Conservation (phyloP, 2,888 invertebrate genomes). For the Teleiodes luculella region DNA sequence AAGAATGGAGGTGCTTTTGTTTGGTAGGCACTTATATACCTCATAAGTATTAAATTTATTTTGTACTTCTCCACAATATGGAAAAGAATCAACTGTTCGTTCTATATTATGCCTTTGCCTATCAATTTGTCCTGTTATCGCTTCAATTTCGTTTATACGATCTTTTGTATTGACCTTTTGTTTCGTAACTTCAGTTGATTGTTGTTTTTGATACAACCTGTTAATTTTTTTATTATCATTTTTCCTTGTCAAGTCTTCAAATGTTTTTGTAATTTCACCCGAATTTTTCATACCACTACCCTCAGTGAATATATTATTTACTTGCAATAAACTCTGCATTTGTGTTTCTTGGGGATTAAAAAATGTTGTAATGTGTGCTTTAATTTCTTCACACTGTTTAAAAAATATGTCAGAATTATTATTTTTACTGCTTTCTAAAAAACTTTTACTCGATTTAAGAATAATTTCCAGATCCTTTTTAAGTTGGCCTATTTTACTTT, state of each 20-base stretch:
- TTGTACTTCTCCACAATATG: no score
- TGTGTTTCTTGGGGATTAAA: background rate
- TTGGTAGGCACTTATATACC: no score
- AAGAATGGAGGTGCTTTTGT: constrained; percentile 15
- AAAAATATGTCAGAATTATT: background rate
- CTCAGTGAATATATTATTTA: no score
- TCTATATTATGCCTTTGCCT: constrained; percentile 11
- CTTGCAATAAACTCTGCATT: background rate
- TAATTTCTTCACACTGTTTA: background rate
- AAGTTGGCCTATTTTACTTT: background rate
- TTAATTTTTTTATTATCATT: no score
- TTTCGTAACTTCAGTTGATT: no score
- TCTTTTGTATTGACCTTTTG: no score
- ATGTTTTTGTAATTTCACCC: no score
- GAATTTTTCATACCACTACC: no score
- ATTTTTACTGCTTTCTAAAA: background rate
- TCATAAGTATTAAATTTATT: no score
- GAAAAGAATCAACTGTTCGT: constrained; percentile 3
- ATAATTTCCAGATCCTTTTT: background rate
- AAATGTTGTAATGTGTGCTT: background rate
- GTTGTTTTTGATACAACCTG: no score
- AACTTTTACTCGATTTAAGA: background rate
- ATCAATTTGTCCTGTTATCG: background rate
- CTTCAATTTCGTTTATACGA: no score
- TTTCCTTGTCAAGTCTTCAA: no score